Evolutionary conservation across 2,113 vertebrate species (phyloP), one percentile per base, ranked within the genome.

Genomic region (Scartelaos histophorus): DNA sequence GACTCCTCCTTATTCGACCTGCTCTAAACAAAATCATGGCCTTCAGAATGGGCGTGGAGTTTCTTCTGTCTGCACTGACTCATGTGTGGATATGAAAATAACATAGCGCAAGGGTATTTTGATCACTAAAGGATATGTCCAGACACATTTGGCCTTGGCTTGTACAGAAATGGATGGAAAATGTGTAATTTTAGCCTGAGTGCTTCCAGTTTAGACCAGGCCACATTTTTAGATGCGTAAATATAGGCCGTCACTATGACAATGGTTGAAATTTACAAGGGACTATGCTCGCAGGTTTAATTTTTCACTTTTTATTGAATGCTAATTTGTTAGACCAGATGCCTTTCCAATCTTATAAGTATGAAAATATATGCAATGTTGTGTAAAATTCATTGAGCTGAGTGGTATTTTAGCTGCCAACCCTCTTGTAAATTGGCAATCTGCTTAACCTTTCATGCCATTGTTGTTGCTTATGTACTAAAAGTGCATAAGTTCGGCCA

Each of bases 1-100:
- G 87, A 87, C 85, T 88, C 83, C 83, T 78, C 84, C 84, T 86
- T 84, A 81, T 86, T 84, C 85, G 82, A 83, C 84, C 67, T 71
- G 75, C 85, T 86, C 81, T 76, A 64, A 81, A 83, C 81, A 80
- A 78, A 80, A 76, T 13, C 73, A 68, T 35, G 47, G 6, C 19
- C 38, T 43, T 43, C 38, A 54, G 15, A 51, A 82, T 13, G 19
- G 62, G 66, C 71, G 60, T 22, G 34, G 13, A 47, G 5, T 17
- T 21, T 54, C 51, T 54, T 61, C 3, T 61, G 5, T 29, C 29
- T 34, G 29, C 25, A 34, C 16, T 34, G 24, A 61, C 15, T 29
- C 25, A 61, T 15, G 24, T 29, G 34, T 61, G 15, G 15, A 17
- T 61, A 15, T 34, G 15, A 16, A 7, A 29, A 24, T 25, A 22